These are phyloP conservation scores for Loxodonta africana DNA, from an alignment of 2,113 vertebrate genomes.

Conservation along the genomic window DNA sequence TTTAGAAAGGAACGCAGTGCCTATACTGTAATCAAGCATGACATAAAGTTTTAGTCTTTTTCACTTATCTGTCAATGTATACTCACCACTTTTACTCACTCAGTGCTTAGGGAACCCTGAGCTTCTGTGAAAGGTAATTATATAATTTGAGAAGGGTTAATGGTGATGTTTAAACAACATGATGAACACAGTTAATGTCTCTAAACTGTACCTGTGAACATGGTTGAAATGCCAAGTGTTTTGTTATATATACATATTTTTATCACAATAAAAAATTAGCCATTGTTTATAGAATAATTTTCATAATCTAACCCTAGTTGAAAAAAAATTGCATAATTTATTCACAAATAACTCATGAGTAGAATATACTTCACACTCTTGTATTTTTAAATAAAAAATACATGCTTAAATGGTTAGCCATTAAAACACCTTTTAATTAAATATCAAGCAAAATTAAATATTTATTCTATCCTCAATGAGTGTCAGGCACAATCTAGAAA, in stretches of 20 bases:
- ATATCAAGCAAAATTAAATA: neutral
- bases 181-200: neutral
- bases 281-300: neutral
- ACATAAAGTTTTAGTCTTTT: neutral
- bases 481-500: neutral
- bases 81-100: neutral
- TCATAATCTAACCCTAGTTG: neutral
- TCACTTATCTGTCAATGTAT: neutral
- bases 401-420: neutral
- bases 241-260: neutral
- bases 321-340: no score
- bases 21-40: neutral
- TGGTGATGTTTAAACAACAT: neutral
- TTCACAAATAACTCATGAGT: neutral
- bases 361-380: neutral
- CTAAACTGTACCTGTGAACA: neutral
- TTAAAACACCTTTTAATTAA: neutral
- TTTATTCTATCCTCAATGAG: neutral
- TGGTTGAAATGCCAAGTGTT: neutral
- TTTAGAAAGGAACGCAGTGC: neutral
- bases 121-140: no score
- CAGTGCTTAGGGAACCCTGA: no score
- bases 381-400: neutral
- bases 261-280: neutral
- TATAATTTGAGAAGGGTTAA: no score